Evolutionary conservation across 2,888 invertebrate species (phyloP), one percentile per base, ranked within the genome.

Genomic region (Ferrisia virgata): DNA sequence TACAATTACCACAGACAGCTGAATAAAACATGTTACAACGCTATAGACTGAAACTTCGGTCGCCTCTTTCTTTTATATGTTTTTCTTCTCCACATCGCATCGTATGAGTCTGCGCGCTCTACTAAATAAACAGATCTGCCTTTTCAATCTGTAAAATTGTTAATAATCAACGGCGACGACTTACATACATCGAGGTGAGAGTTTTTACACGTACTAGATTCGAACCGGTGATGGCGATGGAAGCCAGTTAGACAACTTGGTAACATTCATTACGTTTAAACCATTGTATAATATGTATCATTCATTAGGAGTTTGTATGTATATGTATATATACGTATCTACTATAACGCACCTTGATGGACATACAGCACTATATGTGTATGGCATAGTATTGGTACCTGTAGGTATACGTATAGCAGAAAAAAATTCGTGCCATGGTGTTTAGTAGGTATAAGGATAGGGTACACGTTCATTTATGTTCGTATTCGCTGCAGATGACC

Each of bases 131-230:
- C 83, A 83, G 76, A 83, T 83, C 83, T 83, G 40, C 83, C 83
- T 83, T 83, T 83, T 83, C 83, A 83, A 72, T 83, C 83, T 47
- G 69, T 83, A 69, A 69, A 82, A 82, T 82, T 82, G 82, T 82
- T 82, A 82, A 82, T 83, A 83, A 83, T 83, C 83, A 76, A 69
- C 76, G 28, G 40, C 83, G 39, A 36, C 47, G 83, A 76, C 36
- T 72, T 83, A 76, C 83, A 83, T 83, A 76, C 83, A 83, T 40
- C 76, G 83, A 83, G 83, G 83, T 83, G 83, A 83, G 83, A 83
- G 83, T 76, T 83, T 83, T 83, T 83, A 83, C 83, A 83, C 83
- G 76, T 72, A 83, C 82, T 43, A 83, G 72, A 83, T 83, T 83
- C 83, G 47, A 76, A 83, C 76, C 36, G 53, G 53, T 53, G 53